Conservation (phyloP, 2,888 invertebrate species). For the Nephrotoma appendiculata region DNA sequence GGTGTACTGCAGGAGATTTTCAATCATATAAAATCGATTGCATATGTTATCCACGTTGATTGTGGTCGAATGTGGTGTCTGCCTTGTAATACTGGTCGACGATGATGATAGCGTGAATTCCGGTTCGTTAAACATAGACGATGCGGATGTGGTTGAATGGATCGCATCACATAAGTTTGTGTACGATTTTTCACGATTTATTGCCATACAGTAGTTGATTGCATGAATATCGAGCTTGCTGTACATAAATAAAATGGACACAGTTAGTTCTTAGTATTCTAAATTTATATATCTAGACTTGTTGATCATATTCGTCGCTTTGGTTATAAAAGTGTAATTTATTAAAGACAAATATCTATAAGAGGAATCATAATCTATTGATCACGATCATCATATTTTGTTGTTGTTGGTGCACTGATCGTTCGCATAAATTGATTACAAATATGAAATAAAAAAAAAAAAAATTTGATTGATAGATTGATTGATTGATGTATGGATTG, state of each 20-base stretch:
- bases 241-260: neutral
- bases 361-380: neutral
- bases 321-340: neutral
- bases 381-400: neutral
- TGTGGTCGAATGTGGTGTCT: neutral
- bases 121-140: neutral
- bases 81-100: neutral
- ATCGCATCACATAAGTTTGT: constrained; percentile 20
- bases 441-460: neutral
- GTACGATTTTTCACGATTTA: constrained; percentile 20
- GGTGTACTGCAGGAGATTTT: neutral
- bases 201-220: constrained; percentile 29
- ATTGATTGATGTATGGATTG: neutral
- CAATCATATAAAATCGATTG: neutral
- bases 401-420: neutral
- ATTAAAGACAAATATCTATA: neutral
- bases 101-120: neutral
- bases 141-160: neutral
- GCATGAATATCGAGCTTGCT: constrained; percentile 31
- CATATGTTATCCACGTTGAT: neutral
- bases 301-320: neutral
- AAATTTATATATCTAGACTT: neutral
- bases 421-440: neutral
- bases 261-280: neutral
- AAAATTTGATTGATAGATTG: constrained; percentile 3